A percentile compares a stretch with the other conserved stretches of the same genome.
phyloP scores from a whole-genome alignment of 2,888 invertebrate genomes.

The Cremastobaeus sp. region DNA sequence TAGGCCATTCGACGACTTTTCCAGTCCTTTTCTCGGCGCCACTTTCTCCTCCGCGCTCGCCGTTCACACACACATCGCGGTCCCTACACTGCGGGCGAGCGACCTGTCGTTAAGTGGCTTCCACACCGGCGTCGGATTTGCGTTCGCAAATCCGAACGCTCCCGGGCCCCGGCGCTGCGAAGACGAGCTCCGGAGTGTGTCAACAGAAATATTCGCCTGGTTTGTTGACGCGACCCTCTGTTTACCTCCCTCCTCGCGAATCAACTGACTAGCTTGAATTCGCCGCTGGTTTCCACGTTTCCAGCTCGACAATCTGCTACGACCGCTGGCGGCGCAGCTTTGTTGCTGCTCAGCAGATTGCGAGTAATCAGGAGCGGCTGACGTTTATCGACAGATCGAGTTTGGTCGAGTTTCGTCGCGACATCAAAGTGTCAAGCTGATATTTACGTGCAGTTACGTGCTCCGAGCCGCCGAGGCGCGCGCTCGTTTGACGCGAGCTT shows the following conservation, averaged over 20 bases:
- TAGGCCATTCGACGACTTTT: slow-evolving; percentile 34
- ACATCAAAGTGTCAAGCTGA: too few relatives aligned
- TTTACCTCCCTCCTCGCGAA: too few relatives aligned
- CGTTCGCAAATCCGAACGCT: background rate
- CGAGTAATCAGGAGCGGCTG: too few relatives aligned
- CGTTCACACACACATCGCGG: slow-evolving; percentile 30
- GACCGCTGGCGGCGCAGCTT: too few relatives aligned
- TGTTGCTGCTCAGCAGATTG: too few relatives aligned
- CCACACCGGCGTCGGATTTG: slow-evolving; percentile 17
- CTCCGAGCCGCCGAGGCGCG: background rate
- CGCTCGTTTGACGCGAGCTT: slow-evolving; percentile 17
- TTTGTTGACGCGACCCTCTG: too few relatives aligned
- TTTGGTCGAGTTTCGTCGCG: too few relatives aligned
- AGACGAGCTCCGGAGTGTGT: background rate
- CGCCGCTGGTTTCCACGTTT: too few relatives aligned
- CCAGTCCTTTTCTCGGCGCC: slow-evolving; percentile 30
- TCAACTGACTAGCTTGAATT: background rate
- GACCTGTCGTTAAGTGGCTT: slow-evolving; percentile 26
- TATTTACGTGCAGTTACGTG: background rate
- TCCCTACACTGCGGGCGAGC: slow-evolving; percentile 29
- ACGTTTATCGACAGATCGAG: too few relatives aligned
- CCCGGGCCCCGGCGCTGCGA: background rate
- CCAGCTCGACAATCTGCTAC: too few relatives aligned
- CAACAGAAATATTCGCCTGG: too few relatives aligned
- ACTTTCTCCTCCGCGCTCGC: slow-evolving; percentile 42